Evolutionary conservation across 2,797 vertebrate species (phyloP), one percentile per base, ranked within the genome.

Genomic region (Etheostoma perlongum): DNA sequence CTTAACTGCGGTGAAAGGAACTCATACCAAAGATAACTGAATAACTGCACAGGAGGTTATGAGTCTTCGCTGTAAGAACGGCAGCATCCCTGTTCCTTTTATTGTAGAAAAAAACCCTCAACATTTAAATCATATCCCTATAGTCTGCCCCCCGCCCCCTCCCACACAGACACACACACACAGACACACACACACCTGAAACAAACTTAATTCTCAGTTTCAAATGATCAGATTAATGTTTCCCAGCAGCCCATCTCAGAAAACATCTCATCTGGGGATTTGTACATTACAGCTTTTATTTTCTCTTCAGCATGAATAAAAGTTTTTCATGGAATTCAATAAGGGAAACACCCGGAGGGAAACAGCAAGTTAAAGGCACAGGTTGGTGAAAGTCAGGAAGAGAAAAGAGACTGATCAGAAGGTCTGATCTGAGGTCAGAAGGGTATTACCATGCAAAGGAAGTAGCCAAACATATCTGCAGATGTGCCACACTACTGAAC

Each of bases 401-500:
- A 36, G 19, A 60, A 10, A 25, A 6, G 7, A 4, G 1, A 21
- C 3, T 3, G 25, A 33, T 15, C n/a, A n/a, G n/a, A n/a, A n/a
- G n/a, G n/a, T n/a, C n/a, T 6, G 18, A 42, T 0, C 4, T 18
- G 10, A 27, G 25, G 10, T 44, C 5, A 4, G 7, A 18, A 0
- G 48, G 67, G 44, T 40, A 58, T 69, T 57, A 19, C 54, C 59
- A 53, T 2, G 2, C 12, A 18, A 6, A 60, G 48, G 72, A 85
- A 85, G 59, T 69, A 69, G 40, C 67, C 14, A 51, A 53, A 59
- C 21, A 62, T 63, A 67, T 33, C n/a, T 18, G 5, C 10, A n/a
- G 30, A 44, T 27, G 2, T n/a, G 40, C 19, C 14, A 21, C 1
- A 27, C 1, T 27, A 16, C 42, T 44, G 18, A 33, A 21, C 7